phyloP scores from a whole-genome alignment of 2,797 vertebrate genomes.

The Smutsia gigantea region DNA sequence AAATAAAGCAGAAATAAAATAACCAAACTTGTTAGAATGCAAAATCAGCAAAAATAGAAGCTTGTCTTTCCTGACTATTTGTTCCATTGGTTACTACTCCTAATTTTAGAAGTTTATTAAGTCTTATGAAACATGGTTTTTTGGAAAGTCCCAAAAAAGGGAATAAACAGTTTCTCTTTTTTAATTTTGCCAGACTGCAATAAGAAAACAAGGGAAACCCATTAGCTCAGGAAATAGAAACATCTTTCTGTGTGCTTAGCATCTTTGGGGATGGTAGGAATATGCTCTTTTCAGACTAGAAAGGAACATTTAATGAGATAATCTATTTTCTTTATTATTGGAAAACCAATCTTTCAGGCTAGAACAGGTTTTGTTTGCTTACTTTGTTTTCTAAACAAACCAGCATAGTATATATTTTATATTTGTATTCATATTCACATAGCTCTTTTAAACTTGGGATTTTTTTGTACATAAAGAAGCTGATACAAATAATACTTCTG shows the following conservation, averaged over 20 bases:
- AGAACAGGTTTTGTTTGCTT: not conserved
- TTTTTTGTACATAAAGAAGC: not conserved
- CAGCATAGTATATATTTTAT: not conserved
- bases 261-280: not conserved
- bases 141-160: not conserved
- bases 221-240: conserved; percentile 6
- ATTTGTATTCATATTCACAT: not conserved
- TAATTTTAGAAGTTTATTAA: conserved; percentile 40
- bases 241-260: not conserved
- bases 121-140: not conserved
- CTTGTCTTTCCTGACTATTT: not conserved
- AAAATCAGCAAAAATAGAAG: not conserved
- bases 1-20: not conserved
- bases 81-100: not conserved
- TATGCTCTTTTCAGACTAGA: not conserved
- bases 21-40: not conserved
- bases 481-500: not conserved
- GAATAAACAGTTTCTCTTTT: not conserved
- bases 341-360: conserved; percentile 14
- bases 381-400: not conserved
- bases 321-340: not conserved
- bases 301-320: conserved; percentile 20
- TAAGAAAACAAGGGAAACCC: not conserved
- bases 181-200: conserved; percentile 11
- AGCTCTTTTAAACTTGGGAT: not conserved